These are phyloP conservation scores for Caenorhabditis becei DNA, from an alignment of 2,888 invertebrate genomes.

Conservation along the genomic window DNA sequence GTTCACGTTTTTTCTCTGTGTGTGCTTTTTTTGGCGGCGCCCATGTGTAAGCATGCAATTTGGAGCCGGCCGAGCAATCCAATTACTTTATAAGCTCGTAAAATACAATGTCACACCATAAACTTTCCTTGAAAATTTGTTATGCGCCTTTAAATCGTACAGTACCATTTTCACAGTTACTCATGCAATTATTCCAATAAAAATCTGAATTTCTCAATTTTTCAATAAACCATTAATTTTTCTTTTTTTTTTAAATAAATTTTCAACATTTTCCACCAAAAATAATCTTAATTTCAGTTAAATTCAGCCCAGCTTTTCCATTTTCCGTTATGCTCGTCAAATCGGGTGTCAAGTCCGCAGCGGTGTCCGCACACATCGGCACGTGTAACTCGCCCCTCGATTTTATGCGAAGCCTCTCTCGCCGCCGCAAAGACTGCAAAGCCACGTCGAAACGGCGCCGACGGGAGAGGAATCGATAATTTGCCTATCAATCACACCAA, in stretches of 20 bases:
- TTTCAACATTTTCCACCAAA: too few species aligned
- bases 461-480: conserved; percentile 38
- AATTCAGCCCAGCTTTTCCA: background rate
- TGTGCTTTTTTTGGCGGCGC: too few species aligned
- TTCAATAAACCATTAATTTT: too few species aligned
- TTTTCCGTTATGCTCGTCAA: conserved; percentile 11
- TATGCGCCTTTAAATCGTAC: background rate
- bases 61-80: too few species aligned
- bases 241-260: too few species aligned
- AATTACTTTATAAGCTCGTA: background rate
- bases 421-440: conserved; percentile 32
- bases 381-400: conserved; percentile 38
- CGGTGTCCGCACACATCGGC: conserved; percentile 48
- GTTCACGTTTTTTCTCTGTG: too few species aligned
- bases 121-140: background rate
- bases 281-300: too few species aligned
- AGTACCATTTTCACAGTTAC: background rate
- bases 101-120: background rate
- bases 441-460: conserved; percentile 1
- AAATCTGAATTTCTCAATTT: background rate
- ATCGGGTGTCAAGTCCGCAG: conserved; percentile 29
- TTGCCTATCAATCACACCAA: conserved; percentile 1
- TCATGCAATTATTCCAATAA: background rate
- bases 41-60: too few species aligned
- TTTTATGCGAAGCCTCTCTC: conserved; percentile 36